These are phyloP conservation scores for Lymantria dispar DNA, from an alignment of 2,888 invertebrate genomes.

Conservation along the genomic window DNA sequence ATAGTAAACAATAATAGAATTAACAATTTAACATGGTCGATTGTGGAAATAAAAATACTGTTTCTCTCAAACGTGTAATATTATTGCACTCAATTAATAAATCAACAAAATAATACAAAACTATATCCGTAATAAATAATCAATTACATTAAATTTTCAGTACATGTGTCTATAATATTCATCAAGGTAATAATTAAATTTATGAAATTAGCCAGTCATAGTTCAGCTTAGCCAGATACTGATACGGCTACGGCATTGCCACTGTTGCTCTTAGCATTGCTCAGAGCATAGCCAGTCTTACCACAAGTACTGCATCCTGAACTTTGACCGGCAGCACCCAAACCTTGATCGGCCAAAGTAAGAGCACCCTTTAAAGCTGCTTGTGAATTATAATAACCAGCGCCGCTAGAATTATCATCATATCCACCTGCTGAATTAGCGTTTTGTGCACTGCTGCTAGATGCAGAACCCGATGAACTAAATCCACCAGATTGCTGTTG, in stretches of 20 bases:
- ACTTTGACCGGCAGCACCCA: conserved; percentile 39
- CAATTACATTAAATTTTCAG: no score
- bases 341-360: conserved; percentile 55
- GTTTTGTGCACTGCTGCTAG: background rate
- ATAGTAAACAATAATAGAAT: no score
- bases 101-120: no score
- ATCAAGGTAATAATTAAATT: background rate
- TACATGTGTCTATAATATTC: no score
- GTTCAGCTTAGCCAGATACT: conserved; percentile 52
- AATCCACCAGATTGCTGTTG: background rate
- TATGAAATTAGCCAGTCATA: no score
- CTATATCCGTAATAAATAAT: no score
- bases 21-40: no score
- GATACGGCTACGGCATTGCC: conserved; percentile 70
- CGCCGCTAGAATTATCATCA: conserved; percentile 8
- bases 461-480: background rate
- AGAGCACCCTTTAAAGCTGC: conserved; percentile 55
- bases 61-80: no score
- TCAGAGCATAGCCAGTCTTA: conserved; percentile 62
- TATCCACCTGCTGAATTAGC: conserved; percentile 6
- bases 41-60: no score
- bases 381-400: conserved; percentile 26
- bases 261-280: conserved; percentile 67
- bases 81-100: no score
- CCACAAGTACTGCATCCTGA: conserved; percentile 57